Conservation (phyloP, 2,797 vertebrate species). For the Okamejei kenojei region DNA sequence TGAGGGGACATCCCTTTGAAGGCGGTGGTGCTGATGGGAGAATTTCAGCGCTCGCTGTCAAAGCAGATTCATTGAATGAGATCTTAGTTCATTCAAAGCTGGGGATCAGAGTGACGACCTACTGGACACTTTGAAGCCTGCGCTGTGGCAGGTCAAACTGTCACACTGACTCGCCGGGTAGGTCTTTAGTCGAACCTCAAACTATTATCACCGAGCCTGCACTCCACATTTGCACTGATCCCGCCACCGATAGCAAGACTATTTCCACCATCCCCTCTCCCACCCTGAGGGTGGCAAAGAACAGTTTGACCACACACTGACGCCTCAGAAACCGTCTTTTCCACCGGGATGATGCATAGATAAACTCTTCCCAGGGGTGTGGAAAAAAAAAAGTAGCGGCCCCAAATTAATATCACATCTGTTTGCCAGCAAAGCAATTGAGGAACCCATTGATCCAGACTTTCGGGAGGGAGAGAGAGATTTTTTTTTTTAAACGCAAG, state of each 20-base stretch:
- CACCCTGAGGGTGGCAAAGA: not conserved
- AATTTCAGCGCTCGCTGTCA: not conserved
- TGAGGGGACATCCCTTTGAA: slow-evolving; percentile 21
- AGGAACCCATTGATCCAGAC: not conserved
- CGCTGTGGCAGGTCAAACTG: not conserved
- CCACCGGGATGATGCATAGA: not conserved
- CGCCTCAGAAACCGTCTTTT: too few relatives aligned
- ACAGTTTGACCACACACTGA: not conserved
- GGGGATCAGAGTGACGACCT: slow-evolving; percentile 11
- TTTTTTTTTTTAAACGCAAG: too few relatives aligned
- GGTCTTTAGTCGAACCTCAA: not conserved
- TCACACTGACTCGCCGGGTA: not conserved
- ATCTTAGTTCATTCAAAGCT: slow-evolving; percentile 25
- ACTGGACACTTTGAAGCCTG: slow-evolving; percentile 8
- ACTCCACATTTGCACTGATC: not conserved
- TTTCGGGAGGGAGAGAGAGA: not conserved
- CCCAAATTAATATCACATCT: not conserved
- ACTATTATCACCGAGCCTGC: not conserved
- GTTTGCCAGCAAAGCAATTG: not conserved
- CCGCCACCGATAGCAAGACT: not conserved
- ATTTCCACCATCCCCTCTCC: not conserved
- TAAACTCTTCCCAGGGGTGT: not conserved
- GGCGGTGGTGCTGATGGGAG: not conserved
- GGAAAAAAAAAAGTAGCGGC: not conserved
- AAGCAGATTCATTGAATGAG: slow-evolving; percentile 27